A percentile compares a stretch with the other conserved stretches of the same genome.
phyloP scores from a whole-genome alignment of 2,113 vertebrate genomes.

The Onychorhynchus coronatus region DNA sequence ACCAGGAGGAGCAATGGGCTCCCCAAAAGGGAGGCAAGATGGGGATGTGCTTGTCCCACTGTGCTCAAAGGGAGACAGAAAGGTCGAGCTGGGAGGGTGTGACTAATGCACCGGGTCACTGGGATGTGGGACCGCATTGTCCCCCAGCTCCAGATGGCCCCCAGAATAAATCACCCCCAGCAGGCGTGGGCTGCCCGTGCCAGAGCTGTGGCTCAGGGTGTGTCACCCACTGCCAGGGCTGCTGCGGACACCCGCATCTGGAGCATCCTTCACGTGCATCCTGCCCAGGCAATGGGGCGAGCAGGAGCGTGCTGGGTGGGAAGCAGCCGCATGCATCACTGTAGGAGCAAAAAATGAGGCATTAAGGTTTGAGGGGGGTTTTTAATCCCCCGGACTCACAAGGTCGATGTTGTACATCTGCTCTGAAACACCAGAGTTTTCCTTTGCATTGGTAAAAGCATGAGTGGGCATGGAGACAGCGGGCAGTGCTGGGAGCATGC shows the following conservation, averaged over 20 bases:
- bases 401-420: background rate
- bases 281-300: background rate
- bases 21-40: background rate
- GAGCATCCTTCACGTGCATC: background rate
- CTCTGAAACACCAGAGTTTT: fast-evolving
- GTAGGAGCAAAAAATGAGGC: background rate
- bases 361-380: fast-evolving
- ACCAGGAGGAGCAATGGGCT: background rate
- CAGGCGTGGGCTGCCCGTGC: background rate
- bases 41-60: conserved; percentile 66
- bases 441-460: fast-evolving
- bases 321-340: background rate
- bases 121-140: conserved; percentile 78
- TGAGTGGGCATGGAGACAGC: background rate
- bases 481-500: background rate
- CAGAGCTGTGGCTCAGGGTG: background rate
- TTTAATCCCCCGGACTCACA: background rate
- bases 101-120: conserved; percentile 84
- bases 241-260: fast-evolving
- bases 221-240: background rate
- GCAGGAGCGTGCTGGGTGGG: fast-evolving
- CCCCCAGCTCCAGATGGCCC: conserved; percentile 80
- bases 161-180: conserved; percentile 78
- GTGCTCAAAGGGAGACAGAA: conserved; percentile 66
- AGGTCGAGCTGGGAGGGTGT: conserved; percentile 82